These are phyloP conservation scores for Coryphaenoides rupestris DNA, from an alignment of 2,113 vertebrate species.

Conservation along the genomic window DNA sequence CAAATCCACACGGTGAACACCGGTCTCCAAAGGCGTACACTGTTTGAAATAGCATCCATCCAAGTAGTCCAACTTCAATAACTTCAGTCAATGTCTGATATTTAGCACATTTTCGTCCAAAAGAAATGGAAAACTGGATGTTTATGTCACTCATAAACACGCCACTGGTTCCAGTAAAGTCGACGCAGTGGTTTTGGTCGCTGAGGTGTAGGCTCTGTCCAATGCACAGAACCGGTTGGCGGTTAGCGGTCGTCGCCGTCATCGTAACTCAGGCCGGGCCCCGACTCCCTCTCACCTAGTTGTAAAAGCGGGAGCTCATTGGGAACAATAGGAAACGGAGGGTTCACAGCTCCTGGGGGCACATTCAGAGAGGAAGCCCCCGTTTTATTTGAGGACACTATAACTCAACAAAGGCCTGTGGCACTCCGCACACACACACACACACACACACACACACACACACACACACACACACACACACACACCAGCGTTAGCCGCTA, in stretches of 20 bases:
- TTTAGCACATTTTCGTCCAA: too few relatives aligned
- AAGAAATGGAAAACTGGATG: too few relatives aligned
- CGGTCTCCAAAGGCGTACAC: too few relatives aligned
- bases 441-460: too few relatives aligned
- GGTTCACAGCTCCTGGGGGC: conserved; percentile 57
- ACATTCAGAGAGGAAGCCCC: conserved; percentile 72
- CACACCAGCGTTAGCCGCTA: neutral
- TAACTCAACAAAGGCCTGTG: conserved; percentile 73
- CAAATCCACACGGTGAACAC: too few relatives aligned
- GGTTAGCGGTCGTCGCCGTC: conserved; percentile 26
- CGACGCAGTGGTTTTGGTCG: conserved; percentile 14
- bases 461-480: too few relatives aligned
- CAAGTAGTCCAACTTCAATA: too few relatives aligned
- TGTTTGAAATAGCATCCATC: too few relatives aligned
- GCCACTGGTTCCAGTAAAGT: too few relatives aligned
- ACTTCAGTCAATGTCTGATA: too few relatives aligned
- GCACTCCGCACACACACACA: conserved; percentile 60
- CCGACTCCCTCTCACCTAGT: conserved; percentile 69
- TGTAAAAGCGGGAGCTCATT: conserved; percentile 71
- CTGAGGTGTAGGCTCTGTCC: too few relatives aligned
- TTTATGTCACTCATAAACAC: too few relatives aligned
- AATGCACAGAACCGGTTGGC: conserved; percentile 14
- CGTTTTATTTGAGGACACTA: conserved; percentile 69
- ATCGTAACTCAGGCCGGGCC: conserved; percentile 58
- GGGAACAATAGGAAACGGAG: conserved; percentile 67